phyloP scores from a whole-genome alignment of 2,797 vertebrate species.

The Sebastes matsubarae region DNA sequence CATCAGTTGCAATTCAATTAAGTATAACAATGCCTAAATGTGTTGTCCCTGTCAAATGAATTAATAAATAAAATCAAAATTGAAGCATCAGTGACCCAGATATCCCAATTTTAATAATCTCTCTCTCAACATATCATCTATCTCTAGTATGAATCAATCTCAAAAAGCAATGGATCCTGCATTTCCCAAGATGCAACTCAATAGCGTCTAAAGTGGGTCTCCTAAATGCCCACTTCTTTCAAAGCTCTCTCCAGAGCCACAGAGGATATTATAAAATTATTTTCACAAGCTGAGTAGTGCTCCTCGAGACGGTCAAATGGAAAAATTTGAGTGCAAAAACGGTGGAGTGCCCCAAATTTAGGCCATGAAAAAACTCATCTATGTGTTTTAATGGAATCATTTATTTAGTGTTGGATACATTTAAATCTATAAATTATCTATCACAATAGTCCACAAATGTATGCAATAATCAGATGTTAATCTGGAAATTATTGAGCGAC shows the following conservation, averaged over 20 bases:
- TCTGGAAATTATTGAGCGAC: neutral
- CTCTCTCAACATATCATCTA: neutral
- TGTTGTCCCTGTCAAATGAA: too few relatives aligned
- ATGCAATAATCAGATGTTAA: neutral
- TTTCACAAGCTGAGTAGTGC: neutral
- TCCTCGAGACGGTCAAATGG: neutral
- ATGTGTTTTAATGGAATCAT: neutral
- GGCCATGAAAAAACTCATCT: neutral
- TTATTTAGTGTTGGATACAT: neutral
- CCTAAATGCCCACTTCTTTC: neutral
- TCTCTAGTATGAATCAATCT: neutral
- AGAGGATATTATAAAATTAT: neutral
- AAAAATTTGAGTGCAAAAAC: neutral
- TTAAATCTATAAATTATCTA: neutral
- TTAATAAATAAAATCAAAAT: neutral
- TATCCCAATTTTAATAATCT: neutral
- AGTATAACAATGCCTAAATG: too few relatives aligned
- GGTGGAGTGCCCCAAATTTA: fast-evolving
- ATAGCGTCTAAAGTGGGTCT: neutral
- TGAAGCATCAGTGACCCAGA: neutral
- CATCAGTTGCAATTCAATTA: too few relatives aligned
- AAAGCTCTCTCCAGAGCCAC: neutral
- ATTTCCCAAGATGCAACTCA: neutral
- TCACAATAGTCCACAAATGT: neutral
- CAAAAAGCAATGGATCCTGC: neutral